These are phyloP conservation scores for Meloidogyne chitwoodi DNA, from an alignment of 1,140 invertebrate species.

Conservation along the genomic window DNA sequence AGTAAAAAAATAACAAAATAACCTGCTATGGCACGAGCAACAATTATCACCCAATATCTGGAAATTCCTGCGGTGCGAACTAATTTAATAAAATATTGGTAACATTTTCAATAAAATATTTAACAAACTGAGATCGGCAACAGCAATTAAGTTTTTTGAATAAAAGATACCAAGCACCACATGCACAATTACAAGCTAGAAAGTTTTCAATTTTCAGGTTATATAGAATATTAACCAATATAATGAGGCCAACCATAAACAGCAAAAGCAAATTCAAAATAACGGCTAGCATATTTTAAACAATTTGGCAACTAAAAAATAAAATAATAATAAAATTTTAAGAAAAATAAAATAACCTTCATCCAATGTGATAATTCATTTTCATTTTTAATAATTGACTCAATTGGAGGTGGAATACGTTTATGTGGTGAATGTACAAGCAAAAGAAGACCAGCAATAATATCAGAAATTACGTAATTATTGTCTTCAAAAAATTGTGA, in stretches of 20 bases:
- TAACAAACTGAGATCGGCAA: constrained; percentile 29
- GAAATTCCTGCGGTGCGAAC: constrained; percentile 64
- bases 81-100: constrained; percentile 14
- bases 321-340: background rate
- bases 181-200: constrained; percentile 46
- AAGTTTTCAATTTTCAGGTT: too few relatives aligned
- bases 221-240: constrained; percentile 59
- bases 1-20: constrained; percentile 69
- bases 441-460: constrained; percentile 78
- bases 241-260: constrained; percentile 87
- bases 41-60: constrained; percentile 79
- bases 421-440: constrained; percentile 62
- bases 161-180: constrained; percentile 32
- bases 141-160: constrained; percentile 15
- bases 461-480: constrained; percentile 80
- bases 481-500: constrained; percentile 50
- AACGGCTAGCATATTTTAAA: constrained; percentile 72
- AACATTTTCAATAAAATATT: constrained; percentile 20
- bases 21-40: constrained; percentile 80
- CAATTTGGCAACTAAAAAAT: constrained; percentile 66
- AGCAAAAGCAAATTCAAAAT: constrained; percentile 74
- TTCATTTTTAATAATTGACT: constrained; percentile 16
- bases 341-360: background rate
- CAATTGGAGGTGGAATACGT: constrained; percentile 15
- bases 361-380: constrained; percentile 23